Evolutionary conservation across 2,113 vertebrate genomes (phyloP).

Genomic region (Saguinus imperator): DNA sequence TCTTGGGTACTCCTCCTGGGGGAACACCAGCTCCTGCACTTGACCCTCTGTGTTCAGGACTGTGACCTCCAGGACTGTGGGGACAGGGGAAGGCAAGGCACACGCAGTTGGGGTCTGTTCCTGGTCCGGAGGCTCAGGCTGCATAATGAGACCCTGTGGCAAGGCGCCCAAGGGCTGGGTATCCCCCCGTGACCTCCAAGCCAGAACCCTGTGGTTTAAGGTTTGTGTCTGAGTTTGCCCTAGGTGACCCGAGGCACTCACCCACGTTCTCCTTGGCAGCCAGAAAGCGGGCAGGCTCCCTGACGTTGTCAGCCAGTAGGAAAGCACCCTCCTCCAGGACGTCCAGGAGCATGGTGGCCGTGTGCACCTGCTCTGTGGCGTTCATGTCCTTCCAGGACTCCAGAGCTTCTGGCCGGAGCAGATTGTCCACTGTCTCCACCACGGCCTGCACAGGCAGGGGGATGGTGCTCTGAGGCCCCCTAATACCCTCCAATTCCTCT

Average conservation of each 20-base stretch:
- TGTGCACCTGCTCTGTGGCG: slow-evolving; percentile 93
- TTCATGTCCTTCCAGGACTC: slow-evolving; percentile 97
- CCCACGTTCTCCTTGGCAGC: slow-evolving; percentile 92
- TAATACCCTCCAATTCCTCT: not conserved
- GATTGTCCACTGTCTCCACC: slow-evolving; percentile 94
- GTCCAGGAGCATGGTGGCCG: slow-evolving; percentile 95
- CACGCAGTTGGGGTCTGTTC: not conserved
- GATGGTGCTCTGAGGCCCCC: not conserved
- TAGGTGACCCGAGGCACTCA: slow-evolving; percentile 60
- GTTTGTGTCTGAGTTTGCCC: not conserved
- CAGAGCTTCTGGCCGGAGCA: slow-evolving; percentile 90
- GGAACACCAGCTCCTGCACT: slow-evolving; percentile 93
- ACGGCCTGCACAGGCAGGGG: slow-evolving; percentile 85
- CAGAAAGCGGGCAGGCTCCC: slow-evolving; percentile 89
- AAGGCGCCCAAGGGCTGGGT: no score
- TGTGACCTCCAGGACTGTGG: slow-evolving; percentile 91
- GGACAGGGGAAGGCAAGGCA: not conserved
- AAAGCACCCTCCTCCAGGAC: slow-evolving; percentile 95
- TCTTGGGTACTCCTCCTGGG: slow-evolving; percentile 90
- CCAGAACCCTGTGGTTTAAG: not conserved
- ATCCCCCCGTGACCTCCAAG: not conserved
- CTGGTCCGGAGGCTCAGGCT: not conserved
- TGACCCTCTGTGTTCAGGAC: slow-evolving; percentile 94
- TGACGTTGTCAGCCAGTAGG: slow-evolving; percentile 95
- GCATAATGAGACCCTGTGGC: not conserved